phyloP scores from a whole-genome alignment of 2,113 vertebrate genomes.

The Tretioscincus oriximinensis region DNA sequence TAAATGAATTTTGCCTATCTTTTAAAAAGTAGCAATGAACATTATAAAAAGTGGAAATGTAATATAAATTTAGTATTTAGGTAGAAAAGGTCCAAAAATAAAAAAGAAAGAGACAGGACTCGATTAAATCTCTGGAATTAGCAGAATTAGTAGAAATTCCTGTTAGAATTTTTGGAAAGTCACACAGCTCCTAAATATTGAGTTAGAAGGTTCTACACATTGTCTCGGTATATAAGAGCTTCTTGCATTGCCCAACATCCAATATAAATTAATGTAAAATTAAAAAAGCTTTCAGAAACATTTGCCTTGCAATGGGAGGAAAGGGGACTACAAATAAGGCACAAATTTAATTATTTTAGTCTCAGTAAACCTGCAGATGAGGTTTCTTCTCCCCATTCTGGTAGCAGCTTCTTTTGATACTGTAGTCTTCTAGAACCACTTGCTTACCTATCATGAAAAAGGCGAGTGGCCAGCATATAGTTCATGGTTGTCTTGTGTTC shows the following conservation, averaged over 20 bases:
- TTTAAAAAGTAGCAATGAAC: too few relatives aligned
- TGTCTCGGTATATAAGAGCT: not conserved
- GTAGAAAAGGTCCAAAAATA: too few relatives aligned
- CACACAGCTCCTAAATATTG: not conserved
- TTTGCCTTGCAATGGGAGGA: not conserved
- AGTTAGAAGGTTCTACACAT: not conserved
- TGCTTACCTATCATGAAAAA: conserved; percentile 92
- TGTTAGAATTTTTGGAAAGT: not conserved
- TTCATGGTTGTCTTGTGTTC: conserved; percentile 96
- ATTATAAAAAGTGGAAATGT: too few relatives aligned
- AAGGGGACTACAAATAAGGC: not conserved
- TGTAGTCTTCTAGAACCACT: conserved; percentile 29
- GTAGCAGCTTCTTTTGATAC: not conserved
- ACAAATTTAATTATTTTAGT: too few relatives aligned
- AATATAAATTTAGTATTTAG: too few relatives aligned
- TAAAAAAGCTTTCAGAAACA: not conserved
- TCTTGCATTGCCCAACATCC: not conserved
- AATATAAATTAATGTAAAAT: not conserved
- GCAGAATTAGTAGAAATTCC: not conserved
- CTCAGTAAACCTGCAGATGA: too few relatives aligned
- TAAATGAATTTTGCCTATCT: too few relatives aligned
- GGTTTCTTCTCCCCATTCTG: not conserved
- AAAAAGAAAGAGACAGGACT: too few relatives aligned
- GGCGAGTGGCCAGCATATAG: conserved; percentile 89
- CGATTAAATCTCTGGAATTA: not conserved